Conservation (phyloP, 2,888 invertebrate species). For the Cosmia trapezina region DNA sequence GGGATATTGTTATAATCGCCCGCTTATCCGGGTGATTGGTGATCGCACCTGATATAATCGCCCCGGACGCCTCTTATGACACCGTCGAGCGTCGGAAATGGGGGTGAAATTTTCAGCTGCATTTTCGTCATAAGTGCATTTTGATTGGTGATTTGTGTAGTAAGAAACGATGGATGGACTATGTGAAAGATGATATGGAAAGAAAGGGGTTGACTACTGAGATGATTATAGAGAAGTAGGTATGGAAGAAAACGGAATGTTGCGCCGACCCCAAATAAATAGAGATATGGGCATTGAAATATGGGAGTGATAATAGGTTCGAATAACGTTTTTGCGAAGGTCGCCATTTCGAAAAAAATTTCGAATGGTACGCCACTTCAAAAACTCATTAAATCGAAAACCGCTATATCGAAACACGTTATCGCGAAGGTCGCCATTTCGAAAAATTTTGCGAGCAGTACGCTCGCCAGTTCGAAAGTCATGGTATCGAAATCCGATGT, state of each 20-base stretch:
- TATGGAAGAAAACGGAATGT: too few species aligned
- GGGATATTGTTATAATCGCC: constrained; percentile 49
- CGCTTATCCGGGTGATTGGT: constrained; percentile 49
- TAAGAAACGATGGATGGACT: not conserved
- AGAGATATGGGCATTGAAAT: not conserved
- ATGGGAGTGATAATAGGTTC: too few species aligned
- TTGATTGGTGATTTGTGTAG: constrained; percentile 2
- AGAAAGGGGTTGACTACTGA: not conserved
- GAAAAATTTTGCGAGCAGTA: too few species aligned
- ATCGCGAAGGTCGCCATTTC: too few species aligned
- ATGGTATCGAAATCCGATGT: too few species aligned
- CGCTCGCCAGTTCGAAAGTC: too few species aligned
- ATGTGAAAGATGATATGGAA: not conserved
- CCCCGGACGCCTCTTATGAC: constrained; percentile 40
- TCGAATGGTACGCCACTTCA: too few species aligned
- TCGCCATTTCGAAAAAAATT: too few species aligned
- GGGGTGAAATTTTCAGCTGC: constrained; percentile 15
- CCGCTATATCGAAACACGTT: too few species aligned
- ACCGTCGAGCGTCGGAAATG: constrained; percentile 6
- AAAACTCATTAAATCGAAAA: too few species aligned
- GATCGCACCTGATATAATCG: constrained; percentile 53
- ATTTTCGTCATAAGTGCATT: constrained; percentile 29
- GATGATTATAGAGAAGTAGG: not conserved
- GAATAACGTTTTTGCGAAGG: too few species aligned
- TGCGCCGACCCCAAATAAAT: not conserved